A percentile compares a stretch with the other conserved stretches of the same genome.
These are phyloP conservation scores for Acipenser ruthenus DNA, from an alignment of 2,797 vertebrate genomes.

Conservation along the genomic window DNA sequence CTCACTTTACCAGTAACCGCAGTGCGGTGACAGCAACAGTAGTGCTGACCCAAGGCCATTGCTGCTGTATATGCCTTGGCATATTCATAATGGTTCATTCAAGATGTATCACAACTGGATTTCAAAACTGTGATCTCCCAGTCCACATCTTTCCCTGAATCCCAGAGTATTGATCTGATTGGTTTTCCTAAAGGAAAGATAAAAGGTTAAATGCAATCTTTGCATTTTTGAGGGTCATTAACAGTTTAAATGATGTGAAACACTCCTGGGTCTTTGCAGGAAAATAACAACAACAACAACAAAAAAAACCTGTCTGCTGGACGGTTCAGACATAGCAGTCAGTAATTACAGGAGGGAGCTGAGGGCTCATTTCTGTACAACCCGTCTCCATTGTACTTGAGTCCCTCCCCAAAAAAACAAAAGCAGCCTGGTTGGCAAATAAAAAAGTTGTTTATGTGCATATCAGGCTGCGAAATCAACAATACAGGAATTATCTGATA, in stretches of 20 bases:
- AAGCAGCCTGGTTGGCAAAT: background rate
- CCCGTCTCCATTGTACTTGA: background rate
- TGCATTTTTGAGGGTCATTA: background rate
- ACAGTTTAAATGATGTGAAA: background rate
- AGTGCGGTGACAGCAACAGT: too few relatives aligned
- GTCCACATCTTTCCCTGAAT: too few relatives aligned
- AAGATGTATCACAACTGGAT: too few relatives aligned
- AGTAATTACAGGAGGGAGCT: conserved; percentile 19
- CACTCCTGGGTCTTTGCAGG: too few relatives aligned
- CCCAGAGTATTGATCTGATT: too few relatives aligned
- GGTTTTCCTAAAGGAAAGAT: background rate
- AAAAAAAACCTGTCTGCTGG: too few relatives aligned
- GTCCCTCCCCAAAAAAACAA: background rate
- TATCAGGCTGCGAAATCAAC: conserved; percentile 22
- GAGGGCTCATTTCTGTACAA: conserved; percentile 26
- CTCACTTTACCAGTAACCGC: too few relatives aligned
- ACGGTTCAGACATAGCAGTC: conserved; percentile 18
- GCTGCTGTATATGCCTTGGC: too few relatives aligned
- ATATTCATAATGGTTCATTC: too few relatives aligned
- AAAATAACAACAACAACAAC: too few relatives aligned
- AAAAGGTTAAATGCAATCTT: background rate
- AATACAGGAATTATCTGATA: conserved; percentile 40
- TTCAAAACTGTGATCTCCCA: too few relatives aligned
- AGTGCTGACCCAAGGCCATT: too few relatives aligned
- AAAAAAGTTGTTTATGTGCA: conserved; percentile 30